Base-by-base conservation (phyloP, 2,113 vertebrate genomes). In the Spheniscus mendiculus region DNA sequence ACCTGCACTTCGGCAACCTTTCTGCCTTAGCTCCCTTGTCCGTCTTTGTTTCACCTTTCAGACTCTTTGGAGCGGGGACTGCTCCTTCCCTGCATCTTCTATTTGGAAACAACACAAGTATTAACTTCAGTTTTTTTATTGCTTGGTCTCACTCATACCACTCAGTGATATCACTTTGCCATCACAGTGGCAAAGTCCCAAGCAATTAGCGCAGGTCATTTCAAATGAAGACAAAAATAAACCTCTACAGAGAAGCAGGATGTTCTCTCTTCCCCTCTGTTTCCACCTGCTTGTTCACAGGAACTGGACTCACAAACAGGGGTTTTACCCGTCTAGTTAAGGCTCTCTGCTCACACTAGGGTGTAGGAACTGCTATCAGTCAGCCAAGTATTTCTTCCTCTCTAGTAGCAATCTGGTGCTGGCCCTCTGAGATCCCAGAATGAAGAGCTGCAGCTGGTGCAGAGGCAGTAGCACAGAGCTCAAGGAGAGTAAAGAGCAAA, bases 151-250 rank as follows among this genome's bases (percentile, higher is more conserved):
- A 70, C 62, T 58, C 44, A 32, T 59, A 77, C 27, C 23, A 56
- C 29, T 89, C 32, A n/a, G 42, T 42, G 42, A 42, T 42, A 42
- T 42, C 42, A 42, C 42, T 42, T 42, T 42, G 42, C 14, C 42
- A 42, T 42, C 42, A 42, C 42, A 90, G 17, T 27, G 25, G 12
- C 8, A 17, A 95, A 81, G 71, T 66, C 36, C 17, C 1, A 2
- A 45, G 58, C 5, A 4, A 73, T 17, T 58, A 78, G 21, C 0
- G 1, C 12, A 52, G 21, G 23, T 29, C 34, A 74, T 84, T 83
- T 78, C 44, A 87, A 93, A 78, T 15, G 21, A 96, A 90, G 76
- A 86, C 12, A 65, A 74, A 87, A 93, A 89, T 23, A 92, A 89
- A 84, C 38, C 30, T 42, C 59, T 66, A 36, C 23, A 52, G 26